Percentiles rank a stretch among this genome's conserved stretches.
phyloP scores from a whole-genome alignment of 2,113 vertebrate genomes.

The Psettodes erumei region DNA sequence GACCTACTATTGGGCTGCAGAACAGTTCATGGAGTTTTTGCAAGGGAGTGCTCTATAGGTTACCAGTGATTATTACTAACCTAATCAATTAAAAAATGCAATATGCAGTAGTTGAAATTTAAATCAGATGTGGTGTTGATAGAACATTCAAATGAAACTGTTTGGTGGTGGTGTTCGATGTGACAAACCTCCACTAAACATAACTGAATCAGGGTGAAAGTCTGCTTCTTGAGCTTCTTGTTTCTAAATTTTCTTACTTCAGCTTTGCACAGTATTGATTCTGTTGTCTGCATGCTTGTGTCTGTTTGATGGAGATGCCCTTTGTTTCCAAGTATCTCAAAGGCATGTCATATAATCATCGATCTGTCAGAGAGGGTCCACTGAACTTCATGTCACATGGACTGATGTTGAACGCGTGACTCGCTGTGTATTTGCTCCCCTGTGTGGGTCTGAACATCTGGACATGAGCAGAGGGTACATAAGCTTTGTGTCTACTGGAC shows the following conservation, averaged over 20 bases:
- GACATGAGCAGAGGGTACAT: conserved; percentile 4
- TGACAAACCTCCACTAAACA: neutral
- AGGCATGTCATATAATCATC: conserved; percentile 46
- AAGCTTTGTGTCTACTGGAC: neutral
- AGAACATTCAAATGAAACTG: neutral
- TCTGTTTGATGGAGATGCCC: neutral
- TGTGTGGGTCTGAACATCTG: neutral
- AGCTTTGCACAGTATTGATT: neutral
- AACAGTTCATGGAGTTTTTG: neutral
- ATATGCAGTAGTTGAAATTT: neutral
- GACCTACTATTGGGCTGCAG: neutral
- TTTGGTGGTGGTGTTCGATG: neutral
- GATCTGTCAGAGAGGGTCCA: conserved; percentile 15
- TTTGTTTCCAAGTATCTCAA: neutral
- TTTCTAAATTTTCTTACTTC: neutral
- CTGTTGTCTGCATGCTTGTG: neutral
- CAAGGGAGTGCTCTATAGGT: neutral
- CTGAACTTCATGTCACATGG: conserved; percentile 16
- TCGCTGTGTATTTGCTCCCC: neutral
- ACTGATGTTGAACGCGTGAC: neutral
- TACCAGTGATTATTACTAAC: too few species aligned
- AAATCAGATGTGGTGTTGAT: neutral
- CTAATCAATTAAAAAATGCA: neutral
- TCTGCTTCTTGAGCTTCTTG: neutral
- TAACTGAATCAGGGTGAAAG: neutral